A percentile compares a stretch with the other conserved stretches of the same genome.
Conservation (phyloP, 2,888 invertebrate genomes). For the Dasysyrphus tricinctus region DNA sequence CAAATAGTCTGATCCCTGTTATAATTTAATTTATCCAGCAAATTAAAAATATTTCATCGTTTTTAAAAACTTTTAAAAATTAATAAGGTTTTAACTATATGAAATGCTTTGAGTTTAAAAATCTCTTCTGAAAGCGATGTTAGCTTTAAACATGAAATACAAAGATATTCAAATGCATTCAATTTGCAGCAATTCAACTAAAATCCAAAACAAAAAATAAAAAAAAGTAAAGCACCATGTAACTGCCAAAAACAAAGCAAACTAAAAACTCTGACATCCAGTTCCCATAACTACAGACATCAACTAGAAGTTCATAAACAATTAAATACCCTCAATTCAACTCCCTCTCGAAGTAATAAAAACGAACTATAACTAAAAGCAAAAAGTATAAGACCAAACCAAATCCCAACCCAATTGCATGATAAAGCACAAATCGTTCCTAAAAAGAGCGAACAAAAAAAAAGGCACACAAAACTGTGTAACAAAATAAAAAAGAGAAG, state of each 20-base stretch:
- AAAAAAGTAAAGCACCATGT: neutral
- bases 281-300: constrained; percentile 29
- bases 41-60: no score
- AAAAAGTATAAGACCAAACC: constrained; percentile 13
- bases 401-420: constrained; percentile 63
- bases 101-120: no score
- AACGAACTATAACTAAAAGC: neutral
- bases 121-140: neutral
- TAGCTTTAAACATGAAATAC: neutral
- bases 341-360: constrained; percentile 23
- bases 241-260: neutral
- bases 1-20: no score
- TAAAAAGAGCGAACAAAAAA: constrained; percentile 35
- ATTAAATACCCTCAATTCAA: constrained; percentile 49
- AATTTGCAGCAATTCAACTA: neutral
- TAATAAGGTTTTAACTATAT: no score
- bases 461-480: constrained; percentile 19
- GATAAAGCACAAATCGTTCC: constrained; percentile 62
- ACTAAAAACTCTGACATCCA: constrained; percentile 25
- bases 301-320: constrained; percentile 37
- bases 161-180: neutral
- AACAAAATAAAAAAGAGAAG: constrained; percentile 41
- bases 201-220: neutral
- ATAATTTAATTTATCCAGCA: no score
- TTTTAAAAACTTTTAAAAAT: no score